Evolutionary conservation across 2,113 vertebrate genomes (phyloP).

Genomic region (Triplophysa rosa): DNA sequence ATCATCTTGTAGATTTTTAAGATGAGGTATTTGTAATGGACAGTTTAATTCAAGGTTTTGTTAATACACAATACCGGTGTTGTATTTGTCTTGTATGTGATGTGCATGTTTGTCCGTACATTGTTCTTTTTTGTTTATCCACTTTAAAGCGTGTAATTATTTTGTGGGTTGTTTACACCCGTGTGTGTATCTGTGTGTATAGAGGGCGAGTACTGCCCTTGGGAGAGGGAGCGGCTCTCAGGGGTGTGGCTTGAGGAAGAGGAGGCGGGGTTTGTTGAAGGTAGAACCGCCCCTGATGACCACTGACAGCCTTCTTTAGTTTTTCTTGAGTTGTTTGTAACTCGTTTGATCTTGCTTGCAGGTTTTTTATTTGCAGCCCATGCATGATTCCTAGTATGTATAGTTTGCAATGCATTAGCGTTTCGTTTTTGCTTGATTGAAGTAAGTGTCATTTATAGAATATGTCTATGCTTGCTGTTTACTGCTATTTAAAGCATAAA

Average conservation of each 20-base stretch:
- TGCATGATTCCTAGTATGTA: not conserved
- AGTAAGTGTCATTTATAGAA: too few relatives aligned
- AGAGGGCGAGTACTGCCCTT: slow-evolving; percentile 88
- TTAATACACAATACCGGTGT: not conserved
- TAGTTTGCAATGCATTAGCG: not conserved
- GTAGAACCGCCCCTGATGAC: slow-evolving; percentile 66
- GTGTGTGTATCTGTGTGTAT: slow-evolving; percentile 59
- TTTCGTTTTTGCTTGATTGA: not conserved
- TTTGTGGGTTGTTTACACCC: slow-evolving; percentile 55
- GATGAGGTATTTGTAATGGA: not conserved
- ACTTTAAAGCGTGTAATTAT: slow-evolving; percentile 34
- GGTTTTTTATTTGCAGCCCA: not conserved
- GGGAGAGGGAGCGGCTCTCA: slow-evolving; percentile 81
- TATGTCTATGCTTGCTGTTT: too few relatives aligned
- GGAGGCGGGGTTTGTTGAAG: slow-evolving; percentile 79
- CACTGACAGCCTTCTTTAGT: not conserved
- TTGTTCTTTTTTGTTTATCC: slow-evolving; percentile 22
- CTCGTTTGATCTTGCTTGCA: not conserved
- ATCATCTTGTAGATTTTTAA: slow-evolving; percentile 10
- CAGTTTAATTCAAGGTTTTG: not conserved
- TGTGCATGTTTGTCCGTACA: slow-evolving; percentile 47
- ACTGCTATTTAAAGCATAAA: too few relatives aligned
- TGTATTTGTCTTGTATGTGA: slow-evolving; percentile 55
- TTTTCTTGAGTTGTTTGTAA: slow-evolving; percentile 10
- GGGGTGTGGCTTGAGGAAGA: slow-evolving; percentile 83